Conservation (phyloP, 2,888 invertebrate genomes). For the Tinea trinotella region DNA sequence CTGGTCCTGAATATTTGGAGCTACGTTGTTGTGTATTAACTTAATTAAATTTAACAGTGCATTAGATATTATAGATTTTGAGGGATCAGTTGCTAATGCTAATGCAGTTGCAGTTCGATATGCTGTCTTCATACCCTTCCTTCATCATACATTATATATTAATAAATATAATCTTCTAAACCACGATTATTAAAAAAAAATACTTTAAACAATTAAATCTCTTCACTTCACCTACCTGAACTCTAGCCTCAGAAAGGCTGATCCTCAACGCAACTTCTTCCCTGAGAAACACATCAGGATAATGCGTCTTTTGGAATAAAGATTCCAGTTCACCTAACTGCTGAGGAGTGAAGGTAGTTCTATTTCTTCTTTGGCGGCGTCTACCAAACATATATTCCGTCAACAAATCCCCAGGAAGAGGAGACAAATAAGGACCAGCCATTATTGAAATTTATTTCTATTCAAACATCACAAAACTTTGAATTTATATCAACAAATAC, state of each 20-base stretch:
- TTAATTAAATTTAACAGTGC: too few relatives aligned
- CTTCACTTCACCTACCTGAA: conserved; percentile 77
- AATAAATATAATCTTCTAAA: too few relatives aligned
- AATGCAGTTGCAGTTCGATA: too few relatives aligned
- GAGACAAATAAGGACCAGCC: conserved; percentile 91
- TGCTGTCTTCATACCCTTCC: too few relatives aligned
- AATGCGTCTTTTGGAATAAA: conserved; percentile 94
- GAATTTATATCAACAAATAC: neutral
- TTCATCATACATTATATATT: too few relatives aligned
- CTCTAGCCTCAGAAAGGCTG: conserved; percentile 92
- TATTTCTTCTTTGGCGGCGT: conserved; percentile 88
- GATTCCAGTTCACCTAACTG: conserved; percentile 93
- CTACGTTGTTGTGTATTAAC: too few relatives aligned
- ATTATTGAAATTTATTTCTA: conserved; percentile 49
- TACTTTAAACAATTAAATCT: neutral
- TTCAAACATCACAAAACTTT: neutral
- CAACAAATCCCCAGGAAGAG: conserved; percentile 88
- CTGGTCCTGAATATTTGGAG: too few relatives aligned
- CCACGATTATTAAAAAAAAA: too few relatives aligned
- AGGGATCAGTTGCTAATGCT: too few relatives aligned
- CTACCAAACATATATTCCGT: conserved; percentile 95
- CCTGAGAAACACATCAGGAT: conserved; percentile 90
- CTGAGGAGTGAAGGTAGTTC: conserved; percentile 95
- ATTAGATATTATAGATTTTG: too few relatives aligned
- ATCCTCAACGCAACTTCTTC: conserved; percentile 94